Conservation (phyloP, 2,797 vertebrate species). For the Trachurus trachurus region DNA sequence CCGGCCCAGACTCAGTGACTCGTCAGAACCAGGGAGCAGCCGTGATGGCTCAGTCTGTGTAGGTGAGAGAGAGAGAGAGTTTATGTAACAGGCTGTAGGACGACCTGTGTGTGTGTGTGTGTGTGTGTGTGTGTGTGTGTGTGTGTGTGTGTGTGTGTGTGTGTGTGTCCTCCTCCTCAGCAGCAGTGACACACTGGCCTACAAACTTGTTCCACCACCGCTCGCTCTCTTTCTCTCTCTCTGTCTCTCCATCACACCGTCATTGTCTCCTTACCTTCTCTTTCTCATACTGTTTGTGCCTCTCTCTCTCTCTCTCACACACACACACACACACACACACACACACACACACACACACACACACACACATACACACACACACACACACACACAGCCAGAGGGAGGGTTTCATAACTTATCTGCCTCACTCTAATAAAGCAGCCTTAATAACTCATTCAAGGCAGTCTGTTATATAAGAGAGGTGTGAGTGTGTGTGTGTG, state of each 20-base stretch:
- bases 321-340: constrained; percentile 9
- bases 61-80: background rate
- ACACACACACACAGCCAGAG: constrained; percentile 11
- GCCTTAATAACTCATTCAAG: constrained; percentile 68
- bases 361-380: constrained; percentile 9
- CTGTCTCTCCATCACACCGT: constrained; percentile 5
- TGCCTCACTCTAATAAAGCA: constrained; percentile 67
- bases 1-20: no score
- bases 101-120: constrained; percentile 16
- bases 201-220: constrained; percentile 64
- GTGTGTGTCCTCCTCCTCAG: constrained; percentile 15
- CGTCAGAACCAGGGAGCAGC: no score
- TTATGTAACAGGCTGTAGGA: constrained; percentile 51
- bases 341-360: constrained; percentile 1
- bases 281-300: background rate
- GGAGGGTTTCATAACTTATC: constrained; percentile 73
- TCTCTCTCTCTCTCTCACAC: background rate
- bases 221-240: constrained; percentile 27
- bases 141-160: background rate
- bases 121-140: background rate
- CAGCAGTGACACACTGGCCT: constrained; percentile 81
- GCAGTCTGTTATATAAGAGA: constrained; percentile 64
- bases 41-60: no score
- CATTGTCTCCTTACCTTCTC: background rate
- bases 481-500: constrained; percentile 23